phyloP scores from a whole-genome alignment of 2,113 vertebrate genomes.

The Seriola quinqueradiata region DNA sequence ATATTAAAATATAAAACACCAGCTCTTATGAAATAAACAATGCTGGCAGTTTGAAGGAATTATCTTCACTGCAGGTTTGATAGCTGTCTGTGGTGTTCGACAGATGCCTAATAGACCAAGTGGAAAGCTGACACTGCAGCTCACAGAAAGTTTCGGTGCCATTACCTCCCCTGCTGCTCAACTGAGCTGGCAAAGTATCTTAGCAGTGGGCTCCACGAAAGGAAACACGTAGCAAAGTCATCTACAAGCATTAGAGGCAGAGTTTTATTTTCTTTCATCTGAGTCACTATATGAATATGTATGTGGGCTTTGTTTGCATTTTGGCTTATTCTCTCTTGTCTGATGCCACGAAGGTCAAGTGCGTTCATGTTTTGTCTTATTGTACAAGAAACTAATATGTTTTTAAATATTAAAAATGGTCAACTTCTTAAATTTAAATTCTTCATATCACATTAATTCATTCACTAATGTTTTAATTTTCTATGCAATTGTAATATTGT shows the following conservation, averaged over 20 bases:
- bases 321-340: neutral
- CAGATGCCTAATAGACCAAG: conserved; percentile 54
- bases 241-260: neutral
- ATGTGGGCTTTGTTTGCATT: neutral
- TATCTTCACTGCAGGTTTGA: conserved; percentile 24
- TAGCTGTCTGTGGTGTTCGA: conserved; percentile 35
- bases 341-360: neutral
- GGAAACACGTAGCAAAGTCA: neutral
- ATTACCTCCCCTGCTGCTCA: conserved; percentile 57
- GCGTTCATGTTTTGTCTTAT: neutral
- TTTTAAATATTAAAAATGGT: neutral
- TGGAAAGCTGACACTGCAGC: conserved; percentile 60
- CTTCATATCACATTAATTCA: too few species aligned
- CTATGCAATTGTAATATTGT: neutral
- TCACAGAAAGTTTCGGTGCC: conserved; percentile 55
- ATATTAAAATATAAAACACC: conserved; percentile 13
- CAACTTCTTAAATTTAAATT: neutral
- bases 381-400: neutral
- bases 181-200: conserved; percentile 48
- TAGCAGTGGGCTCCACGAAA: conserved; percentile 24
- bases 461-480: too few species aligned
- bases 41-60: conserved; percentile 10
- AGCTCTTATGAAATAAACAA: conserved; percentile 18
- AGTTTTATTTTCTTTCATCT: neutral
- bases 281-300: neutral